Percentiles rank a stretch among this genome's conserved stretches.
phyloP scores from a whole-genome alignment of 2,888 invertebrate species.

The Bedellia somnulentella region DNA sequence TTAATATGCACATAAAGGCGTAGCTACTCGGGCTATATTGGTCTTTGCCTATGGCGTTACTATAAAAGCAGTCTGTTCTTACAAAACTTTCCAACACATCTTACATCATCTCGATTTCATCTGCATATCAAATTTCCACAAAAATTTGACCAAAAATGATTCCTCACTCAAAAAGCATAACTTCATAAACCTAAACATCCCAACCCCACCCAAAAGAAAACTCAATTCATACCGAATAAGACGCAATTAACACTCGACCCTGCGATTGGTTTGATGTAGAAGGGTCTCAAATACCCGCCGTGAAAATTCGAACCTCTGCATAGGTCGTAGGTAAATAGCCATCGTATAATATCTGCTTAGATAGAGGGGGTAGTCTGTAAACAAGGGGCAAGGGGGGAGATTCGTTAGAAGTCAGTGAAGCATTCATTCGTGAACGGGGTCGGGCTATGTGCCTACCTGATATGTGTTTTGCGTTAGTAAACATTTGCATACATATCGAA shows the following conservation, averaged over 20 bases:
- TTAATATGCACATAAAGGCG: too few relatives aligned
- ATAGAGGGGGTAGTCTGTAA: constrained; percentile 14
- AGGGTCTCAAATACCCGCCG: constrained; percentile 13
- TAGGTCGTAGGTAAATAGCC: constrained; percentile 29
- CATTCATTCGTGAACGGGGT: constrained; percentile 50
- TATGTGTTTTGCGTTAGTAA: constrained; percentile 39
- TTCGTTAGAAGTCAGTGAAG: constrained; percentile 50
- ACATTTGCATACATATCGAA: constrained; percentile 55
- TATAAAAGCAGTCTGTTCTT: too few relatives aligned
- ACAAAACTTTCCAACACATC: too few relatives aligned
- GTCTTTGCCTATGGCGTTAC: too few relatives aligned
- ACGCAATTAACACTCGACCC: constrained; percentile 43
- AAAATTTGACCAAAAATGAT: too few relatives aligned
- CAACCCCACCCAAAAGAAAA: too few relatives aligned
- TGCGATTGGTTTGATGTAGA: constrained; percentile 6
- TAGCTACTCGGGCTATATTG: too few relatives aligned
- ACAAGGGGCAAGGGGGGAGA: constrained; percentile 22
- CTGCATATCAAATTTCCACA: too few relatives aligned
- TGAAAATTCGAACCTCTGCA: constrained; percentile 38
- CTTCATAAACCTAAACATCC: too few relatives aligned
- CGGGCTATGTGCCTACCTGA: constrained; percentile 30
- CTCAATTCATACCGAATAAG: too few relatives aligned
- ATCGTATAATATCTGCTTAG: background rate
- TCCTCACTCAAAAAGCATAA: too few relatives aligned
- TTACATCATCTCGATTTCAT: too few relatives aligned